phyloP scores from a whole-genome alignment of 2,797 vertebrate species.

The Sebastolobus altivelis region DNA sequence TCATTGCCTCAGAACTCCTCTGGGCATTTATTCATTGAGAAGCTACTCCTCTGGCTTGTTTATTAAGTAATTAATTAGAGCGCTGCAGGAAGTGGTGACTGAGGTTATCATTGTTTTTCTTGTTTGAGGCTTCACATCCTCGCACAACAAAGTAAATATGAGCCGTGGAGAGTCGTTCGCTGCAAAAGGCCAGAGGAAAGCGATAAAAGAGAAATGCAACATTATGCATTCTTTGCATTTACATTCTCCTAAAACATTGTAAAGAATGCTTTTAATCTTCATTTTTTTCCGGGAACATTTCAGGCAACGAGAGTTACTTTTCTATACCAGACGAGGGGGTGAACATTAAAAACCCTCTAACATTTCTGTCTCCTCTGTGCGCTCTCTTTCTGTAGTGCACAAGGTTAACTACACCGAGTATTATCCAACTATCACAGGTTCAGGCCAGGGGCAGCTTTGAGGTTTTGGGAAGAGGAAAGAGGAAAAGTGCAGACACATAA shows the following conservation, averaged over 20 bases:
- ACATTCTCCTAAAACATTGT: neutral
- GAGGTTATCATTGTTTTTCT: slow-evolving; percentile 37
- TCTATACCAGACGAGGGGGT: neutral
- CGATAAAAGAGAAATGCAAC: slow-evolving; percentile 4
- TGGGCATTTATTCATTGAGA: slow-evolving; percentile 23
- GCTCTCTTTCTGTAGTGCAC: slow-evolving; percentile 6
- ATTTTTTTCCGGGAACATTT: neutral
- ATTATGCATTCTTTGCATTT: slow-evolving; percentile 3
- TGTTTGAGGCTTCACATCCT: slow-evolving; percentile 19
- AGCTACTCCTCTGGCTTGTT: slow-evolving; percentile 8
- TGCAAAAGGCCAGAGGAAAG: slow-evolving; percentile 19
- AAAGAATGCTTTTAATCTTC: neutral
- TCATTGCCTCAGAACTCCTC: neutral
- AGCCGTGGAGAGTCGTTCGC: neutral
- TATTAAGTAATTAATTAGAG: slow-evolving; percentile 41
- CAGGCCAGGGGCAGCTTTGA: slow-evolving; percentile 32
- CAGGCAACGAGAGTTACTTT: neutral
- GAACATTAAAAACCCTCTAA: slow-evolving; percentile 23
- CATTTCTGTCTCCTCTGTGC: neutral
- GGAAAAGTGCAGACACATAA: slow-evolving; percentile 20
- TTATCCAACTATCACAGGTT: slow-evolving; percentile 31
- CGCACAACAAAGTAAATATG: slow-evolving; percentile 14
- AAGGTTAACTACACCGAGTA: slow-evolving; percentile 31
- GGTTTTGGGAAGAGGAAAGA: slow-evolving; percentile 13
- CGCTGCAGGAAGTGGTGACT: slow-evolving; percentile 15